phyloP scores from a whole-genome alignment of 2,888 invertebrate genomes.

The Lagria hirta region DNA sequence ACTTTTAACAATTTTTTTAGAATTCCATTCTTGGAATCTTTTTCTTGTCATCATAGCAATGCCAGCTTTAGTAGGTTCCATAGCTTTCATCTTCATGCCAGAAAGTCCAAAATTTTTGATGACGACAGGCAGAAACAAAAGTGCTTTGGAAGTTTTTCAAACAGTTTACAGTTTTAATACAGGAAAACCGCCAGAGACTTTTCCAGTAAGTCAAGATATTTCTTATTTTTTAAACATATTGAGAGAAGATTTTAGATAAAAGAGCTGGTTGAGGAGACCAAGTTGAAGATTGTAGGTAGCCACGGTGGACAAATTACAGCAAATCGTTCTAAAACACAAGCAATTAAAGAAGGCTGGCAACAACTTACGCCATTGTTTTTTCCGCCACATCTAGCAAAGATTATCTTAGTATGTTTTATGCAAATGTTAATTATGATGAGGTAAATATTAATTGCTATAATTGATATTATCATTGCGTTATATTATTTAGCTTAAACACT shows the following conservation, averaged over 20 bases:
- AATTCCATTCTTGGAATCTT: conserved; percentile 64
- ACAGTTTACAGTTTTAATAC: conserved; percentile 68
- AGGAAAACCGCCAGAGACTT: conserved; percentile 62
- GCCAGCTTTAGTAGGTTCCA: conserved; percentile 67
- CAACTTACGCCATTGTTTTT: conserved; percentile 68
- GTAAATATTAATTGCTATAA: conserved; percentile 53
- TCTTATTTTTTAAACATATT: conserved; percentile 3
- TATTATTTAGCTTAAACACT: conserved; percentile 64
- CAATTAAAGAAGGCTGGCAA: conserved; percentile 60
- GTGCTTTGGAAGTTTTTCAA: conserved; percentile 65
- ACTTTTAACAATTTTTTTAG: too few species aligned
- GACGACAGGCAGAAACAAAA: conserved; percentile 65
- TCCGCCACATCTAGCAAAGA: conserved; percentile 62
- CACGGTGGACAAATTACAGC: conserved; percentile 44
- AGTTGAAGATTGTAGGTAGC: neutral
- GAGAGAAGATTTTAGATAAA: conserved; percentile 43
- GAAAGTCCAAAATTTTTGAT: conserved; percentile 81
- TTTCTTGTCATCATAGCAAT: conserved; percentile 63
- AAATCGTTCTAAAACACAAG: conserved; percentile 50
- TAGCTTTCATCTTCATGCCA: conserved; percentile 63
- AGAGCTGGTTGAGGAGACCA: conserved; percentile 47
- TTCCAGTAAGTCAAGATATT: conserved; percentile 60
- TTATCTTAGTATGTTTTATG: conserved; percentile 64
- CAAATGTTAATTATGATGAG: conserved; percentile 68
- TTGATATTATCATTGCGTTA: neutral